These are phyloP conservation scores for Mastomys coucha DNA, from an alignment of 2,113 vertebrate genomes.

Conservation along the genomic window DNA sequence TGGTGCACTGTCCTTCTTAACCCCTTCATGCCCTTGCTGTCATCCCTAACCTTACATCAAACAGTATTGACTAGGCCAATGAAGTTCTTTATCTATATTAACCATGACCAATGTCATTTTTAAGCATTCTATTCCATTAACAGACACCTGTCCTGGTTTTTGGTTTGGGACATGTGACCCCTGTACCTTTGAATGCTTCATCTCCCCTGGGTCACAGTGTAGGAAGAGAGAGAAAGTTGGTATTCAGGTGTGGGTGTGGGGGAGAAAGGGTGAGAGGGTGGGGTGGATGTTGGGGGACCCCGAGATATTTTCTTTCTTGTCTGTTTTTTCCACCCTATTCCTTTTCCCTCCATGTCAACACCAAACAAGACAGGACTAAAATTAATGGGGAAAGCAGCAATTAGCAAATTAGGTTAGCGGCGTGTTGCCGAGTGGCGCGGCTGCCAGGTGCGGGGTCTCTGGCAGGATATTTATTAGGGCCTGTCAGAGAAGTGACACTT, in stretches of 20 bases:
- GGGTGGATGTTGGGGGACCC: constrained; percentile 62
- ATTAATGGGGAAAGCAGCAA: constrained; percentile 98
- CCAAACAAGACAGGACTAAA: constrained; percentile 95
- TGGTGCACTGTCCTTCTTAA: background rate
- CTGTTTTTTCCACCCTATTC: constrained; percentile 86
- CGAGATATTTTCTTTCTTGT: constrained; percentile 83
- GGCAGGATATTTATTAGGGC: constrained; percentile 99
- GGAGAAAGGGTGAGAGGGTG: constrained; percentile 30
- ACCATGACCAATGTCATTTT: background rate
- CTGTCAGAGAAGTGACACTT: constrained; percentile 99
- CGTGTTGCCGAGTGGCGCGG: constrained; percentile 93
- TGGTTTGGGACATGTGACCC: background rate
- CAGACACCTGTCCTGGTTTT: background rate
- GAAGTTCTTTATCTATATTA: background rate
- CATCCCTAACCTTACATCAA: background rate
- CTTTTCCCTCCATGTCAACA: constrained; percentile 91
- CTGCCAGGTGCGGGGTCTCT: constrained; percentile 98
- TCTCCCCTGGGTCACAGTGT: background rate
- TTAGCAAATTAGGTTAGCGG: constrained; percentile 99
- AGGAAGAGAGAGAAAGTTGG: constrained; percentile 39
- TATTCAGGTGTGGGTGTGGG: constrained; percentile 61
- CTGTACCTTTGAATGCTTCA: constrained; percentile 64
- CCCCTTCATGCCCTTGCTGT: background rate
- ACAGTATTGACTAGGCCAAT: background rate
- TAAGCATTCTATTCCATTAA: background rate